Percentiles rank a stretch among this genome's conserved stretches.
These are phyloP conservation scores for Caenorhabditis sulstoni DNA, from an alignment of 2,888 invertebrate species.

Conservation along the genomic window DNA sequence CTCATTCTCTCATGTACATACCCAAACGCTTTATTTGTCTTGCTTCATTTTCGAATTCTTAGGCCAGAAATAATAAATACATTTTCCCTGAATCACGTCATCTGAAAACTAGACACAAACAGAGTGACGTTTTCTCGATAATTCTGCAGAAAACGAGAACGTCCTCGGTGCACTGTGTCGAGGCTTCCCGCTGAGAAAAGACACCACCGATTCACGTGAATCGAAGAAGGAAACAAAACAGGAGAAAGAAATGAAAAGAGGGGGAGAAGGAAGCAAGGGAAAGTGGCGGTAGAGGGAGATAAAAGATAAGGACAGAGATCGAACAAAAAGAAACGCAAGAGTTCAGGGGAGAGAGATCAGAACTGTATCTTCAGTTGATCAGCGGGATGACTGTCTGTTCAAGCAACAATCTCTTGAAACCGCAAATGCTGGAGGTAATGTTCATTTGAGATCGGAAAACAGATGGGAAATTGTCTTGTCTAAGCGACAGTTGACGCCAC, in stretches of 20 bases:
- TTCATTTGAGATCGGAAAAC: no score
- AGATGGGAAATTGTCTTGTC: no score
- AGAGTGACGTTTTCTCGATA: constrained; percentile 3
- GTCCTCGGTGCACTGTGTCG: neutral
- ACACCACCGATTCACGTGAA: neutral
- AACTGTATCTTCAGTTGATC: no score
- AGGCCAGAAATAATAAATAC: constrained; percentile 24
- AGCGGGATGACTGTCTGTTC: no score
- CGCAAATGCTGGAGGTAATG: no score
- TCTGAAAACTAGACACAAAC: neutral
- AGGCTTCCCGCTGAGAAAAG: constrained; percentile 6
- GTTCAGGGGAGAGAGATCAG: no score
- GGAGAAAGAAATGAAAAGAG: neutral
- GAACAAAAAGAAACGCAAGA: neutral
- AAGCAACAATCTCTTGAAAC: no score
- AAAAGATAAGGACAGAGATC: constrained; percentile 1
- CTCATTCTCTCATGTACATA: constrained; percentile 40
- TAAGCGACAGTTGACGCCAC: constrained; percentile 21
- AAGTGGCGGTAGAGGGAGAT: neutral
- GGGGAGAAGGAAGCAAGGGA: neutral
- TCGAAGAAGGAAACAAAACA: neutral
- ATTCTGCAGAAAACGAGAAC: neutral
- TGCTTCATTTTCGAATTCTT: constrained; percentile 19
- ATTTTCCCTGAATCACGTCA: neutral
- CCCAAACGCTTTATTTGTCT: no score